phyloP scores from a whole-genome alignment of 2,797 vertebrate genomes.

The Perodicticus potto region DNA sequence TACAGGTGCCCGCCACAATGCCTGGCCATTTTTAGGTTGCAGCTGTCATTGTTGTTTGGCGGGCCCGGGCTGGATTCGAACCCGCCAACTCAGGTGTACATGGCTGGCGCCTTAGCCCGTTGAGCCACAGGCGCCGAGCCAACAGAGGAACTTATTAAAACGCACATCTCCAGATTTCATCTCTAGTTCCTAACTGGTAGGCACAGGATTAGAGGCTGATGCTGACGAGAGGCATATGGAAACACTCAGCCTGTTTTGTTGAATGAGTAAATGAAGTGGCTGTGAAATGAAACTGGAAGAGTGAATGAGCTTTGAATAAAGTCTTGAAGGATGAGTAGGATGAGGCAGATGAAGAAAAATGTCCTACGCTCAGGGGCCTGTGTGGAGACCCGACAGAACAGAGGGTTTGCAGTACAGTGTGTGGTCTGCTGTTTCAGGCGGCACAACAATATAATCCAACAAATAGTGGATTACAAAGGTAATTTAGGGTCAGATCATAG shows the following conservation, averaged over 20 bases:
- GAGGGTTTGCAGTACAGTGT: background rate
- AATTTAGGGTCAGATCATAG: background rate
- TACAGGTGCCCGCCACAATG: too few species aligned
- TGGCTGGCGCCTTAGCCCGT: too few species aligned
- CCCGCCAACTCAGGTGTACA: too few species aligned
- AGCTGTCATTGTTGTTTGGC: too few species aligned
- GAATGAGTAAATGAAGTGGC: background rate
- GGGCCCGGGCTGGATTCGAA: too few species aligned
- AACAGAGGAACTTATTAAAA: background rate
- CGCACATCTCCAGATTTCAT: background rate
- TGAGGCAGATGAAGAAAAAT: background rate
- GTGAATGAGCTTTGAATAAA: background rate
- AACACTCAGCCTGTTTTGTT: background rate
- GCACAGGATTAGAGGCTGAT: background rate
- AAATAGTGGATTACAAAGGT: background rate
- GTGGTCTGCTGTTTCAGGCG: background rate
- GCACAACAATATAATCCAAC: too few species aligned
- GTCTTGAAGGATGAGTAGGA: background rate
- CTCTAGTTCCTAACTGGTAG: background rate
- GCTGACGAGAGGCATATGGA: background rate
- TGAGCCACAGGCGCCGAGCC: too few species aligned
- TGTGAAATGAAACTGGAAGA: background rate
- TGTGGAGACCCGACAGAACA: rapidly evolving
- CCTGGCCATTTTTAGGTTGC: too few species aligned
- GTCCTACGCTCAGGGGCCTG: background rate